Conservation (phyloP, 2,888 invertebrate species). For the Trichopoda pennipes region DNA sequence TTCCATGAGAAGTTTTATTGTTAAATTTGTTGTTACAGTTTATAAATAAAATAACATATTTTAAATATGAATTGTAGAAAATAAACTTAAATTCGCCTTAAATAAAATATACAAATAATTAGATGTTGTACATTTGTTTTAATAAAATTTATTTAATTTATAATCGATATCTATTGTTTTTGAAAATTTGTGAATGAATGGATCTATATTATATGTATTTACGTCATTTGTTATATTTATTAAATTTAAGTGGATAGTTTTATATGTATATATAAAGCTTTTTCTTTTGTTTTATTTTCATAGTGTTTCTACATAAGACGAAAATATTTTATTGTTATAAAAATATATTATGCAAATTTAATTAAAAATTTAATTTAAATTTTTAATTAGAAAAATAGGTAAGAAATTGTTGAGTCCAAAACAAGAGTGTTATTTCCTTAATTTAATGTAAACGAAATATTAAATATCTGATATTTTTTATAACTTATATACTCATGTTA, state of each 20-base stretch:
- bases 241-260: conserved; percentile 4
- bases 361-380: conserved; percentile 4
- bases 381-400: conserved; percentile 3
- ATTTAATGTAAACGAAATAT: no score
- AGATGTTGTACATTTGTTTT: not conserved
- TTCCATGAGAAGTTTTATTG: conserved; percentile 1
- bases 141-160: not conserved
- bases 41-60: not conserved
- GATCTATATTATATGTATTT: not conserved
- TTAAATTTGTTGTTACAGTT: conserved; percentile 18
- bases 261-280: not conserved
- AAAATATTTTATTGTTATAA: conserved; percentile 30
- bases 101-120: not conserved
- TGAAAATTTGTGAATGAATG: conserved; percentile 1
- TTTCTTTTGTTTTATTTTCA: conserved; percentile 15
- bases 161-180: not conserved
- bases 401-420: conserved; percentile 11
- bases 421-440: not conserved
- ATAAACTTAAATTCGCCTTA: not conserved
- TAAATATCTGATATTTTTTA: no score
- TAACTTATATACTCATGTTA: no score
- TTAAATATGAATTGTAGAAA: not conserved
- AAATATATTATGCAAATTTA: not conserved
- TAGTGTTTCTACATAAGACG: conserved; percentile 25
- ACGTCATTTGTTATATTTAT: not conserved